Percentiles rank a stretch among this genome's conserved stretches.
phyloP scores from a whole-genome alignment of 2,888 invertebrate species.

The Ectemnius lituratus region DNA sequence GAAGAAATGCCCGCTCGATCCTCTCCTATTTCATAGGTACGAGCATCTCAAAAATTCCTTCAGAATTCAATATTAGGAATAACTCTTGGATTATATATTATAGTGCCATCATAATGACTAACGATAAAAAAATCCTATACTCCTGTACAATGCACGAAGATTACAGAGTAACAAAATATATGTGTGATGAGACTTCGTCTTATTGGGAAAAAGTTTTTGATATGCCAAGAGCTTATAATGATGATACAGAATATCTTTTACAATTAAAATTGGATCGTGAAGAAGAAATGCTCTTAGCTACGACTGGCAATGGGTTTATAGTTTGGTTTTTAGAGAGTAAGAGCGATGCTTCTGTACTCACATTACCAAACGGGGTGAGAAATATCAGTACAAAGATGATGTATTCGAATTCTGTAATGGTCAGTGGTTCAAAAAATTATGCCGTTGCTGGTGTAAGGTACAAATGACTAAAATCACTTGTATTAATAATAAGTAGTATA shows the following conservation, averaged over 20 bases:
- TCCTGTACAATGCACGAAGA: slow-evolving; percentile 84
- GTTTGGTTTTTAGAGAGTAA: slow-evolving; percentile 86
- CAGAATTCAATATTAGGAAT: not conserved
- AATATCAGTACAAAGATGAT: slow-evolving; percentile 96
- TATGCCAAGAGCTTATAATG: slow-evolving; percentile 84
- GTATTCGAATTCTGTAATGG: slow-evolving; percentile 93
- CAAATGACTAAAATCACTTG: not conserved
- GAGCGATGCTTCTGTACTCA: slow-evolving; percentile 83
- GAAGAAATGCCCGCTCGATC: slow-evolving; percentile 79
- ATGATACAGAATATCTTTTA: slow-evolving; percentile 86
- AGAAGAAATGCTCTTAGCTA: slow-evolving; percentile 89
- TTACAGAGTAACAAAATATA: slow-evolving; percentile 80
- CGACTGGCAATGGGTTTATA: slow-evolving; percentile 90
- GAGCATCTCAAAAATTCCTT: not conserved
- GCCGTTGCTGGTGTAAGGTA: slow-evolving; percentile 96
- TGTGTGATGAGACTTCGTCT: slow-evolving; percentile 78
- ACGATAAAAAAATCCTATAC: slow-evolving; percentile 83
- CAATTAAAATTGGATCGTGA: slow-evolving; percentile 91
- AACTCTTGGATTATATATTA: not conserved
- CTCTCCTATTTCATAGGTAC: slow-evolving; percentile 82
- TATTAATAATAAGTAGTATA: not conserved
- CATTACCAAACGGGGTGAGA: slow-evolving; percentile 90
- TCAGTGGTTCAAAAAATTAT: slow-evolving; percentile 93
- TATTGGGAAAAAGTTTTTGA: slow-evolving; percentile 83
- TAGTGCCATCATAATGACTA: slow-evolving; percentile 85